Base-by-base conservation (phyloP, 2,888 invertebrate genomes). In the Heliconius erato region DNA sequence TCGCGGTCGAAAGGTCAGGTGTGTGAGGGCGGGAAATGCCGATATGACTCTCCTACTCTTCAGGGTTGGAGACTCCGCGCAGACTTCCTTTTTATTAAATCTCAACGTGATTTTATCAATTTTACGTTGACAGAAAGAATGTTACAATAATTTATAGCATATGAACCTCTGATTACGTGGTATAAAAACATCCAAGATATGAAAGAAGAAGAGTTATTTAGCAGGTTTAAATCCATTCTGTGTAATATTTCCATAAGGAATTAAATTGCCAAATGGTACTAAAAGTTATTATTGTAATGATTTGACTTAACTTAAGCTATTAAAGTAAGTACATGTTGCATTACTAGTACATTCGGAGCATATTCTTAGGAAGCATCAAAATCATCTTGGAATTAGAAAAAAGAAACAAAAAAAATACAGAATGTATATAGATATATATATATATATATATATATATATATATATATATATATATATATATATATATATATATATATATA, bases 1-100 rank as follows among this genome's bases (percentile, higher is more conserved):
- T 94, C 94, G 93, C 93, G 91, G 92, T 89, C 92, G 91, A 95
- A 95, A 96, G 95, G 95, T 95, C 95, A 96, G 94, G 95, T 95
- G 94, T 94, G 94, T 94, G 93, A 93, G 94, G 94, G 92, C 94
- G 93, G 93, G 93, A 94, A 95, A 93, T 92, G 92, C 90, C 94
- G 91, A 92, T 92, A 92, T 92, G 91, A 91, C 89, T 90, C 89
- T 91, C 89, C 90, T 89, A 89, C 90, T 89, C 89, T 82, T 86
- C 84, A 87, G 87, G 89, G 86, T 89, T 88, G 88, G 88, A 87
- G 85, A 90, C 85, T 90, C 89, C 90, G 90, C 89, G 92, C 90
- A 90, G 91, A 92, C 94, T 94, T 93, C 93, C 94, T 92, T 92
- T 93, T 91, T 93, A 94, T 94, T 94, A 92, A 90, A 89, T 85